phyloP scores from a whole-genome alignment of 1,140 invertebrate species.

The Hyphantria cunea region DNA sequence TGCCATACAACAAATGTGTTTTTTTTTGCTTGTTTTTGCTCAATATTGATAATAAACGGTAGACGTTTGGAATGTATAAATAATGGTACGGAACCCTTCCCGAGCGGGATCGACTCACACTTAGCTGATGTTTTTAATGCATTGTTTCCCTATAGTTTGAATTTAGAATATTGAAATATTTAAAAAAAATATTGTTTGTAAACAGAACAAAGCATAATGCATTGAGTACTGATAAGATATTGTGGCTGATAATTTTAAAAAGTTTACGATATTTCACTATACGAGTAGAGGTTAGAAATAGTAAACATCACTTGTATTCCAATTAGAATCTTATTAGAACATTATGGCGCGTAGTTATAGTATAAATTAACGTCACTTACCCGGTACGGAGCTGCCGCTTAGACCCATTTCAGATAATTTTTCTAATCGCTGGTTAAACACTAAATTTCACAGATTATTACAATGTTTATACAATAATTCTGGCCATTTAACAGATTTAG shows the following conservation, averaged over 20 bases:
- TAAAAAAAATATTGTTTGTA: too few relatives aligned
- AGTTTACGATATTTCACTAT: neutral
- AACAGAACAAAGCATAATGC: too few relatives aligned
- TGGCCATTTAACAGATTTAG: constrained; percentile 30
- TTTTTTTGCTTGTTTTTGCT: too few relatives aligned
- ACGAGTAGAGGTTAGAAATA: constrained; percentile 29
- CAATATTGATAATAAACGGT: too few relatives aligned
- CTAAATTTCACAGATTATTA: constrained; percentile 41
- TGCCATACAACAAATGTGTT: too few relatives aligned
- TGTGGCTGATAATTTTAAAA: neutral
- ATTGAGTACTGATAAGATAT: too few relatives aligned
- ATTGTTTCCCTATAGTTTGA: too few relatives aligned
- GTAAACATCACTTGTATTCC: constrained; percentile 24
- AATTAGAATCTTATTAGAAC: constrained; percentile 47
- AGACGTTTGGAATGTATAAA: too few relatives aligned
- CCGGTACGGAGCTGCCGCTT: constrained; percentile 66
- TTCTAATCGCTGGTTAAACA: constrained; percentile 27
- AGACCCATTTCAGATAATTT: constrained; percentile 57
- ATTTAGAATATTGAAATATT: too few relatives aligned
- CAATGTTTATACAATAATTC: constrained; percentile 37
- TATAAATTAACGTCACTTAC: constrained; percentile 55
- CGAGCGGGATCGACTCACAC: too few relatives aligned
- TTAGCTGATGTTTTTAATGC: too few relatives aligned
- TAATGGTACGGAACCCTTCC: too few relatives aligned
- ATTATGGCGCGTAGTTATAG: constrained; percentile 23